These are phyloP conservation scores for Hesperophylax magnus DNA, from an alignment of 1,140 invertebrate genomes.

Conservation along the genomic window DNA sequence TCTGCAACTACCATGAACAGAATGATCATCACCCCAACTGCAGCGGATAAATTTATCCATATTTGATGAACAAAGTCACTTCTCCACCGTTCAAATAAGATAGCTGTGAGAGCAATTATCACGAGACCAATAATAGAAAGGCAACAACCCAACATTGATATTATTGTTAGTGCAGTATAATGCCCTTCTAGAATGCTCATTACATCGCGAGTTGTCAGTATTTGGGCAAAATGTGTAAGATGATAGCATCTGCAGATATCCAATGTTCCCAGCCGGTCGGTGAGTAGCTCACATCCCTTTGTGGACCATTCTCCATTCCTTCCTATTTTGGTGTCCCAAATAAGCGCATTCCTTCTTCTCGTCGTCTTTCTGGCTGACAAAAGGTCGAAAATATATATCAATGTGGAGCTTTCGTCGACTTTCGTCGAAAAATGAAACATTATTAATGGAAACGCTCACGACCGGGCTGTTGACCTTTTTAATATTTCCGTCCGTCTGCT, in stretches of 20 bases:
- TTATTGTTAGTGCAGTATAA: too few species aligned
- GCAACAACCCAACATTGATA: too few species aligned
- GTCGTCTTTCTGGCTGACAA: constrained; percentile 58
- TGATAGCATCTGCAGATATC: constrained; percentile 68
- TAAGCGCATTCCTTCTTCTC: constrained; percentile 65
- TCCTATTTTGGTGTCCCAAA: constrained; percentile 66
- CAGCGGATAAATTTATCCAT: too few species aligned
- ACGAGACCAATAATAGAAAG: too few species aligned
- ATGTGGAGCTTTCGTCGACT: constrained; percentile 64
- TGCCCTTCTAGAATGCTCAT: too few species aligned
- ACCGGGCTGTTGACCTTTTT: constrained; percentile 52
- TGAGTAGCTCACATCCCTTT: constrained; percentile 61
- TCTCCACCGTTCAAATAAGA: too few species aligned
- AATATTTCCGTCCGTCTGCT: constrained; percentile 47
- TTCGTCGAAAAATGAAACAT: constrained; percentile 61
- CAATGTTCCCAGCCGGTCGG: constrained; percentile 55
- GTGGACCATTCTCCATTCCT: constrained; percentile 63
- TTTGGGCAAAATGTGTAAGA: constrained; percentile 71
- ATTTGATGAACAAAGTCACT: too few species aligned
- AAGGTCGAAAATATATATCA: constrained; percentile 62
- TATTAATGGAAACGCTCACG: constrained; percentile 61
- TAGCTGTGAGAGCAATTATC: too few species aligned
- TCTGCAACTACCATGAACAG: too few species aligned
- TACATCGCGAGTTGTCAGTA: too few species aligned
- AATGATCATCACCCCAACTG: too few species aligned